These are phyloP conservation scores for Boloria euphrosyne DNA, from an alignment of 2,888 invertebrate species.

Conservation along the genomic window DNA sequence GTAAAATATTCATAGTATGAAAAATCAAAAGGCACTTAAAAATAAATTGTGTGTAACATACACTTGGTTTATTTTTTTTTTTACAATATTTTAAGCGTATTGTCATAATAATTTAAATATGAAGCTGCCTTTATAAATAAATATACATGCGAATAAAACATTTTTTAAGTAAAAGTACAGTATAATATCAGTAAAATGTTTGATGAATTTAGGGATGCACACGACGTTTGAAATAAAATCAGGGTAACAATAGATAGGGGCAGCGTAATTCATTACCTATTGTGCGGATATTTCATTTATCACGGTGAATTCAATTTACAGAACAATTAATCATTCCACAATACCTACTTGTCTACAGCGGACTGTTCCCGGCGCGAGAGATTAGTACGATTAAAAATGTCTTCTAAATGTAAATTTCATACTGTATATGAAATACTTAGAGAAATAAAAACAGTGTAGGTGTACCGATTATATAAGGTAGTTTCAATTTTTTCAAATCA, in stretches of 20 bases:
- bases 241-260: conserved; percentile 41
- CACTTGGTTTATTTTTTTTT: no score
- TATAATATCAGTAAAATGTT: background rate
- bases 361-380: conserved; percentile 55
- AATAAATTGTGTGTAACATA: no score
- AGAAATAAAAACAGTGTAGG: background rate
- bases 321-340: conserved; percentile 81
- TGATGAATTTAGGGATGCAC: conserved; percentile 8
- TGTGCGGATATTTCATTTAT: conserved; percentile 82
- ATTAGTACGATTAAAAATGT: conserved; percentile 18
- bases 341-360: conserved; percentile 79
- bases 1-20: no score
- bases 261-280: conserved; percentile 82
- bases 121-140: no score
- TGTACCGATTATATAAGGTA: background rate
- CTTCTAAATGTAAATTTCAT: background rate
- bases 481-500: background rate
- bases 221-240: conserved; percentile 14
- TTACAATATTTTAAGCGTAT: no score
- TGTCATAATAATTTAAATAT: no score
- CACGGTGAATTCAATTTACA: conserved; percentile 82
- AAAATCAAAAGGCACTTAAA: no score
- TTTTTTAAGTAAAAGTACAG: background rate
- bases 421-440: conserved; percentile 1
- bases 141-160: no score